A percentile compares a stretch with the other conserved stretches of the same genome.
Evolutionary conservation across 2,113 vertebrate species (phyloP).

Genomic region (Corydoras sp.): DNA sequence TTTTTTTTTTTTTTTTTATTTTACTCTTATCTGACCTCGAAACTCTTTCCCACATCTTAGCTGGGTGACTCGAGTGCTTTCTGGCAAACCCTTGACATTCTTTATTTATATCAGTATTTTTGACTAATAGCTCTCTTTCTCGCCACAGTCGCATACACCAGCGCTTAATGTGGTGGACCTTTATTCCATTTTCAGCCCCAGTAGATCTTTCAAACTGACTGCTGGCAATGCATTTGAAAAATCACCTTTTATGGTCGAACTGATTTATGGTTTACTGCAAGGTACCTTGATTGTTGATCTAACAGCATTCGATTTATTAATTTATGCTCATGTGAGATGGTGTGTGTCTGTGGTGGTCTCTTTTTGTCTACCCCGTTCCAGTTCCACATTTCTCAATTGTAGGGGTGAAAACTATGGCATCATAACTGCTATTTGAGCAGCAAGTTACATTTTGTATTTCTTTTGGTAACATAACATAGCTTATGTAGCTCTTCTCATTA

Average conservation of each 20-base stretch:
- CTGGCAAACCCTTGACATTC: conserved; percentile 2
- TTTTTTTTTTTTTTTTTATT: not conserved
- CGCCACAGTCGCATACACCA: not conserved
- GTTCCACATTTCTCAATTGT: too few relatives aligned
- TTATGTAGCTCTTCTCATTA: too few relatives aligned
- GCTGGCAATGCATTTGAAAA: not conserved
- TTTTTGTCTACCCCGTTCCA: too few relatives aligned
- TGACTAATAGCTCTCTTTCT: conserved; percentile 10
- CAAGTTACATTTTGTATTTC: too few relatives aligned
- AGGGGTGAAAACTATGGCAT: too few relatives aligned
- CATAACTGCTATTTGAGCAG: too few relatives aligned
- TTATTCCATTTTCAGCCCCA: not conserved
- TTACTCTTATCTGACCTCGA: conserved; percentile 8
- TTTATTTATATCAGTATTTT: not conserved
- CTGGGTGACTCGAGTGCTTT: conserved; percentile 5
- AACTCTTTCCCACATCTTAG: conserved; percentile 11
- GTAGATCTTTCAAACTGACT: not conserved
- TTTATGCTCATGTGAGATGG: not conserved
- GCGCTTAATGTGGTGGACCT: not conserved
- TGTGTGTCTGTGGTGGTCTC: not conserved
- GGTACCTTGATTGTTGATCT: not conserved
- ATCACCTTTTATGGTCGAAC: too few relatives aligned
- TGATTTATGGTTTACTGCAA: too few relatives aligned
- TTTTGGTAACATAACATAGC: too few relatives aligned
- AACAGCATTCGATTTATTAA: too few relatives aligned